Percentiles rank a stretch among this genome's conserved stretches.
These are phyloP conservation scores for Dasypolia templi DNA, from an alignment of 2,888 invertebrate species.

Conservation along the genomic window DNA sequence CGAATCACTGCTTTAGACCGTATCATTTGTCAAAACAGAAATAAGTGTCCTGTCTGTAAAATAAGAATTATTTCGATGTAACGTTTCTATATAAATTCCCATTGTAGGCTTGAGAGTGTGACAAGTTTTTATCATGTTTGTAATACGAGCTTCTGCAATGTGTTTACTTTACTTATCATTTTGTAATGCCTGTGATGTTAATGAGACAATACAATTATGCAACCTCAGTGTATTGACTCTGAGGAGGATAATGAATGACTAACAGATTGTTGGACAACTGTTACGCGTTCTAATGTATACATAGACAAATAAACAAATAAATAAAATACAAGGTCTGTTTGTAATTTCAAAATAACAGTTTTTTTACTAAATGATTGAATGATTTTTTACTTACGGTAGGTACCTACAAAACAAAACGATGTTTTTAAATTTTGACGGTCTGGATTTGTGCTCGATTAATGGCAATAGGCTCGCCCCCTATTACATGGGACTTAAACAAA, in stretches of 20 bases:
- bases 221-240: conserved; percentile 24
- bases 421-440: no score
- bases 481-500: no score
- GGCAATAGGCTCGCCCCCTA: no score
- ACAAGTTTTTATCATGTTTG: background rate
- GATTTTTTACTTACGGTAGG: no score
- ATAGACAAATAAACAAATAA: no score
- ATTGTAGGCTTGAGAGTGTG: conserved; percentile 1
- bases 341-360: background rate
- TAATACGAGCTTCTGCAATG: conserved; percentile 13
- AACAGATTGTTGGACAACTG: background rate
- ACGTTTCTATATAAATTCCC: background rate
- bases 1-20: background rate
- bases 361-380: no score
- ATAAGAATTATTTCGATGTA: background rate
- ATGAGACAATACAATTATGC: conserved; percentile 28
- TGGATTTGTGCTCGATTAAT: no score
- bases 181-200: conserved; percentile 28
- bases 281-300: background rate
- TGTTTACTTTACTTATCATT: conserved; percentile 17
- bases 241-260: conserved; percentile 3
- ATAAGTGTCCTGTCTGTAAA: background rate
- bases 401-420: no score
- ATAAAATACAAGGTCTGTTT: no score
- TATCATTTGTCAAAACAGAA: background rate